Conservation (phyloP, 2,113 vertebrate species). For the Archilochus colubris region DNA sequence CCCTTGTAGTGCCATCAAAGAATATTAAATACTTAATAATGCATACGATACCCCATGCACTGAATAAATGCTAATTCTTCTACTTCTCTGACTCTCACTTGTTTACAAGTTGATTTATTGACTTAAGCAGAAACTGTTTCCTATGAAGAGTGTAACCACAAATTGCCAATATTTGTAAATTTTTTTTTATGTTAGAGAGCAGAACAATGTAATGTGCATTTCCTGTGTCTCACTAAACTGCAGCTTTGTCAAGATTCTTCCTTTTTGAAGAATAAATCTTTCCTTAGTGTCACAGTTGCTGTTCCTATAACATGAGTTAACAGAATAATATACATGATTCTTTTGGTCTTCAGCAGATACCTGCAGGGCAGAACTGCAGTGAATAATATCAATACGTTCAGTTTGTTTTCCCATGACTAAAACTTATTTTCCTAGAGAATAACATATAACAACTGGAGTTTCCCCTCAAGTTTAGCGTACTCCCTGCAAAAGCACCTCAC, state of each 20-base stretch:
- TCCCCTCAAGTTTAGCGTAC: rapidly evolving
- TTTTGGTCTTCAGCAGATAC: neutral
- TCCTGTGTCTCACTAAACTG: neutral
- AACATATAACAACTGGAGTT: neutral
- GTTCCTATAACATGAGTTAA: neutral
- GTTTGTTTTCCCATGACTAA: neutral
- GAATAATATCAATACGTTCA: neutral
- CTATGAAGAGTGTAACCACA: neutral
- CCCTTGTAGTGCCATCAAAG: neutral
- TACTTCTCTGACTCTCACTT: neutral
- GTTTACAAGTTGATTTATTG: neutral
- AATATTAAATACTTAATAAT: neutral
- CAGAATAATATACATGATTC: neutral
- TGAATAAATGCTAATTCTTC: neutral
- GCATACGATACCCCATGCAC: neutral
- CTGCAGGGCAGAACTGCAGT: neutral
- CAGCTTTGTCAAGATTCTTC: neutral
- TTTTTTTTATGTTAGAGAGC: neutral
- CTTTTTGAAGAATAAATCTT: neutral
- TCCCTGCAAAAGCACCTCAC: neutral
- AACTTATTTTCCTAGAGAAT: neutral
- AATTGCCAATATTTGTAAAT: neutral
- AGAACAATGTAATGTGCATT: neutral
- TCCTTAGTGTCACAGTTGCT: neutral
- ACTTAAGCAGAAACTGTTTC: neutral